A percentile compares a stretch with the other conserved stretches of the same genome.
Evolutionary conservation across 1,140 invertebrate species (phyloP).

Genomic region (Melitaea cinxia): DNA sequence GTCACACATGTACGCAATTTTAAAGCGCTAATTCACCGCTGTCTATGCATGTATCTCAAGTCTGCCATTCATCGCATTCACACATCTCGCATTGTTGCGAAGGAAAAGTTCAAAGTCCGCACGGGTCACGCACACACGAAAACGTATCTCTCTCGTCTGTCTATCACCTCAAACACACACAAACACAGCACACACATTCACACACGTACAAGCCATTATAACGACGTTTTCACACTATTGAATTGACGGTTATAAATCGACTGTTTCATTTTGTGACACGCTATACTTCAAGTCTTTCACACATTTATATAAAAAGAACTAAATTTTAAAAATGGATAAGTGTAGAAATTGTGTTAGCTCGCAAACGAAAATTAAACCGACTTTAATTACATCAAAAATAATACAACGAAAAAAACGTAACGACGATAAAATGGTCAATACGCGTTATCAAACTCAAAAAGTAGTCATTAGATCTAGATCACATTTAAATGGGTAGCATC

Average conservation of each 20-base stretch:
- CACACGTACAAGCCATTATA: background rate
- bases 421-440: too few species aligned
- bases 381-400: too few species aligned
- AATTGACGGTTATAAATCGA: constrained; percentile 16
- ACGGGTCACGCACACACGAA: constrained; percentile 36
- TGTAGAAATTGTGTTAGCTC: too few species aligned
- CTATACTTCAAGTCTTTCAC: background rate
- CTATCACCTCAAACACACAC: too few species aligned
- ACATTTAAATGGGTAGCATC: too few species aligned
- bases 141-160: background rate
- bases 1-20: background rate
- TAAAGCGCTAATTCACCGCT: constrained; percentile 7
- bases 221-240: constrained; percentile 18
- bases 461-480: too few species aligned
- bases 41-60: constrained; percentile 1
- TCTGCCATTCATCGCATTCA: constrained; percentile 33
- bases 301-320: constrained; percentile 1
- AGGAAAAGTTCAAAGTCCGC: constrained; percentile 52
- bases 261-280: background rate
- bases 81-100: constrained; percentile 25
- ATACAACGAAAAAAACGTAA: too few species aligned
- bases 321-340: background rate
- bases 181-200: constrained; percentile 19
- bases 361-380: too few species aligned
- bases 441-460: too few species aligned